Evolutionary conservation across 2,888 invertebrate species (phyloP), one percentile per base, ranked within the genome.

Genomic region (Ellobium chinense): DNA sequence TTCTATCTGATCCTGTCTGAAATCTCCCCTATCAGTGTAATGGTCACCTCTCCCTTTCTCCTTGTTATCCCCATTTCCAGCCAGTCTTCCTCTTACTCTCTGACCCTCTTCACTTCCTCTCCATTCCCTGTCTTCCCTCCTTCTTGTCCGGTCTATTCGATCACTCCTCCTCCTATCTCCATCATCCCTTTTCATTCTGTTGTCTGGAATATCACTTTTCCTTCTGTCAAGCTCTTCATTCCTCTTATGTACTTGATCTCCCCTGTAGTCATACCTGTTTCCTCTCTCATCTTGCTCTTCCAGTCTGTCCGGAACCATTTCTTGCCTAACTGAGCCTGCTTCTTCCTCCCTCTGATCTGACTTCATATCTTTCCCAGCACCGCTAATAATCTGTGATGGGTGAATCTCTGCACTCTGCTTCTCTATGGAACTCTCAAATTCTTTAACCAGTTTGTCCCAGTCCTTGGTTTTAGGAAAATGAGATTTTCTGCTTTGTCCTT

Each of bases 381-480:
- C n/a, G n/a, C n/a, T n/a, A n/a, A n/a, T n/a, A n/a, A n/a, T n/a
- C n/a, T n/a, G n/a, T n/a, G n/a, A n/a, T n/a, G n/a, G n/a, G n/a
- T n/a, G n/a, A n/a, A n/a, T n/a, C n/a, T n/a, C n/a, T n/a, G n/a
- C n/a, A n/a, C n/a, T n/a, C n/a, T n/a, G n/a, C n/a, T n/a, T n/a
- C n/a, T n/a, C n/a, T n/a, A n/a, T n/a, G n/a, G n/a, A n/a, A n/a
- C n/a, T n/a, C n/a, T n/a, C 29, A 7, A 54, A 29, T 9, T 69
- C 54, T 14, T 70, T 34, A 4, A 54, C 31, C n/a, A 34, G 34
- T 56, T 34, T 56, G 12, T 70, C 70, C 9, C 21, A 54, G 31
- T 70, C 54, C 31, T 56, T 34, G n/a, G 56, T n/a, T 70, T 70
- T 54, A 7, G n/a, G n/a, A n/a, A n/a, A n/a, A n/a, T n/a, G n/a